Percentiles rank a stretch among this genome's conserved stretches.
Conservation (phyloP, 2,113 vertebrate genomes). For the Heloderma charlesbogerti region DNA sequence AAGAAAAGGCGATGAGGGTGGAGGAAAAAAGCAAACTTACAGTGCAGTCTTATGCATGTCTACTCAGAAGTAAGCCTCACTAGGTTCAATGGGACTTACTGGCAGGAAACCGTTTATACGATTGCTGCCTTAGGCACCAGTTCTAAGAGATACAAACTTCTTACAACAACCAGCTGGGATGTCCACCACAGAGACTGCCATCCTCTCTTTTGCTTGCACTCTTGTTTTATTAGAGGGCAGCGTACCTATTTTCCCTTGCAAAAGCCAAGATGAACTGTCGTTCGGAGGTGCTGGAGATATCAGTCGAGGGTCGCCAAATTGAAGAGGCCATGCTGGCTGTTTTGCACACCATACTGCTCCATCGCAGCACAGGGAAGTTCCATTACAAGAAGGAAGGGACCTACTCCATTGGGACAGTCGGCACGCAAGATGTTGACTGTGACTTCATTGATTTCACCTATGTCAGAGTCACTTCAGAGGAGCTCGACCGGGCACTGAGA, state of each 20-base stretch:
- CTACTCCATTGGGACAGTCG: constrained; percentile 97
- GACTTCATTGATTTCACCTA: constrained; percentile 97
- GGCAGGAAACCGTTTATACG: not conserved
- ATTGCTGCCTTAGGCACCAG: no score
- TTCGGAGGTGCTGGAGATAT: constrained; percentile 94
- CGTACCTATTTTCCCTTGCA: fast-evolving
- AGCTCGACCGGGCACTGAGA: constrained; percentile 92
- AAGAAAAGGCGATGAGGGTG: not conserved
- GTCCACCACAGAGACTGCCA: not conserved
- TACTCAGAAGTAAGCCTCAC: not conserved
- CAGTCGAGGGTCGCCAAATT: constrained; percentile 94
- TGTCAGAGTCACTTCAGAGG: constrained; percentile 91
- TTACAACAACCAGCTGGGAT: no score
- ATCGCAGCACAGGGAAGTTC: constrained; percentile 98
- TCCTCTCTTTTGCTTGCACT: not conserved
- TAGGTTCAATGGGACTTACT: not conserved
- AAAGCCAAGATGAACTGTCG: constrained; percentile 90
- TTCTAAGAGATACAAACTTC: no score
- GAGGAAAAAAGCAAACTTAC: no score
- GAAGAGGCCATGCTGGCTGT: constrained; percentile 93
- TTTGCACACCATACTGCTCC: constrained; percentile 93
- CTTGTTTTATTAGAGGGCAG: constrained; percentile 5
- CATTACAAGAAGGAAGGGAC: constrained; percentile 99
- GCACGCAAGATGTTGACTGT: constrained; percentile 94
- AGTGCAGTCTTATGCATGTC: not conserved